Evolutionary conservation across 2,888 invertebrate species (phyloP).

Genomic region (Yponomeuta cagnagella): DNA sequence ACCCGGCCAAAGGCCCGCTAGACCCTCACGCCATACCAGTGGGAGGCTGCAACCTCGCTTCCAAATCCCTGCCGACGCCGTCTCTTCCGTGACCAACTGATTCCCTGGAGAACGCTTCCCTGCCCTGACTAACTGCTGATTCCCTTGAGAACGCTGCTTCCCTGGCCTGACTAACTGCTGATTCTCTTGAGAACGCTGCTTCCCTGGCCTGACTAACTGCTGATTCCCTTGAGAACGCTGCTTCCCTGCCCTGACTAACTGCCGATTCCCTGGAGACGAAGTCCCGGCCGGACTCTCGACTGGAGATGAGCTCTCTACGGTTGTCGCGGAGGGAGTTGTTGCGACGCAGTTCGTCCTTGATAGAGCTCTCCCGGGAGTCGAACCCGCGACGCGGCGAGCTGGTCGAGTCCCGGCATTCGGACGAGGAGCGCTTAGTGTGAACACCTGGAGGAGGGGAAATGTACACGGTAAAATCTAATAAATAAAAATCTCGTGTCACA

Average conservation of each 20-base stretch:
- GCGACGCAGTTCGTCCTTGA: constrained; percentile 56
- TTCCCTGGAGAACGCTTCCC: no score
- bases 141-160: no score
- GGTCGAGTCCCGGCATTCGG: constrained; percentile 61
- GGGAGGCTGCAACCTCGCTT: no score
- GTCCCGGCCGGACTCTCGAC: constrained; percentile 19
- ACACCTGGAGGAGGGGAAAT: constrained; percentile 37
- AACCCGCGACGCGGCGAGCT: constrained; percentile 57
- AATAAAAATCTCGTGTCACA: neutral
- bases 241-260: no score
- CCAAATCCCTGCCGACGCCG: no score
- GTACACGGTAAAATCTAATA: constrained; percentile 2
- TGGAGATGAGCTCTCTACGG: constrained; percentile 43
- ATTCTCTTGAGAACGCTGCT: neutral
- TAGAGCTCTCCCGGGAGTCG: constrained; percentile 50
- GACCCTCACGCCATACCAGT: no score
- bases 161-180: neutral
- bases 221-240: constrained; percentile 3
- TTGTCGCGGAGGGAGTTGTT: constrained; percentile 62
- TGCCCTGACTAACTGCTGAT: no score
- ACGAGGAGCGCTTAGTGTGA: constrained; percentile 69
- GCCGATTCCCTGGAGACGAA: no score
- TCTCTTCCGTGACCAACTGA: no score
- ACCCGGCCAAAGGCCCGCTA: no score
- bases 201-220: neutral